These are phyloP conservation scores for Lasioglossum villosulum DNA, from an alignment of 2,888 invertebrate genomes.

Conservation along the genomic window DNA sequence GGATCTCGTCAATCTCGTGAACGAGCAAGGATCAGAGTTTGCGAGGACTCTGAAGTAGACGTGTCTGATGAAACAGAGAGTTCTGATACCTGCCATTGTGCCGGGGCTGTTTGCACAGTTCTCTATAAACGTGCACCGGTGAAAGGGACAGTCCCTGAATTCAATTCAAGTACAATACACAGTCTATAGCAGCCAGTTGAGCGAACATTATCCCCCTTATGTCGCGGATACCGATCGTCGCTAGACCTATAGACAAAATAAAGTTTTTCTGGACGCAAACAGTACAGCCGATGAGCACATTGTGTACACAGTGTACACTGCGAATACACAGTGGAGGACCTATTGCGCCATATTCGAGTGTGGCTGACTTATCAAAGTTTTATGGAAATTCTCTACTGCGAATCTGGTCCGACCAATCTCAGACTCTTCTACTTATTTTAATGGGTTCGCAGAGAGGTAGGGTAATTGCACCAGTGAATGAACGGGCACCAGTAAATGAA, in stretches of 20 bases:
- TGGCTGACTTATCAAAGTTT: neutral
- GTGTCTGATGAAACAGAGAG: constrained; percentile 7
- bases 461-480: no score
- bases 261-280: neutral
- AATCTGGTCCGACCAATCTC: neutral
- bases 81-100: constrained; percentile 1
- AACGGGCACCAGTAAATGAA: no score
- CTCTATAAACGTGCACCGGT: constrained; percentile 30
- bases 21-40: constrained; percentile 6
- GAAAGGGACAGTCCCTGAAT: neutral
- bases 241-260: neutral
- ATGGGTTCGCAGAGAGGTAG: no score
- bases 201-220: neutral
- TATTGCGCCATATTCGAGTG: neutral
- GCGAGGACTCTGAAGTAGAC: constrained; percentile 6
- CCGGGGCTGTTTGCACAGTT: neutral
- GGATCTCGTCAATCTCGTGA: constrained; percentile 36
- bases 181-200: neutral
- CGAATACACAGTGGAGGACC: neutral
- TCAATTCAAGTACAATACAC: neutral
- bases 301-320: neutral
- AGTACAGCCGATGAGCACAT: neutral
- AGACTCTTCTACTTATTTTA: neutral
- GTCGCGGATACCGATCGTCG: neutral
- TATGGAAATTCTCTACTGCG: no score